Conservation (phyloP, 1,140 invertebrate species). For the Drosophila subpulchrella region DNA sequence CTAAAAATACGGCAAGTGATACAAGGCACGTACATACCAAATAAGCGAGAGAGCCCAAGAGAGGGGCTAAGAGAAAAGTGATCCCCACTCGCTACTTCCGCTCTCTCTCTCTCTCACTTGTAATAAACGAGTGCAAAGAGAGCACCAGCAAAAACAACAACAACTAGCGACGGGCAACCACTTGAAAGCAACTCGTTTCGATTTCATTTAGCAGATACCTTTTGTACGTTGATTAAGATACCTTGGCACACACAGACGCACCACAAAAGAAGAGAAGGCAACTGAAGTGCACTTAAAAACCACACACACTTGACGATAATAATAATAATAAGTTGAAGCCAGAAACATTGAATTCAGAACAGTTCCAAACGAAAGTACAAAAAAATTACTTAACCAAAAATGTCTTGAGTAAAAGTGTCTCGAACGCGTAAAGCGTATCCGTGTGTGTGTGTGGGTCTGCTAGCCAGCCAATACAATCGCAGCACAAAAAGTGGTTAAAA, state of each 20-base stretch:
- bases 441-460: slow-evolving; percentile 15
- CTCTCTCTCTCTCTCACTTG: slow-evolving; percentile 47
- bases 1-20: slow-evolving; percentile 61
- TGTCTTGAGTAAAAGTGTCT: slow-evolving; percentile 73
- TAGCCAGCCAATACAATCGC: slow-evolving; percentile 33
- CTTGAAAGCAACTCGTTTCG: slow-evolving; percentile 84
- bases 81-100: slow-evolving; percentile 64
- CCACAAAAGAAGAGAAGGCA: slow-evolving; percentile 60
- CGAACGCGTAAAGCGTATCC: slow-evolving; percentile 60
- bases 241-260: slow-evolving; percentile 69
- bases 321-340: not conserved
- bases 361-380: slow-evolving; percentile 49
- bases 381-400: slow-evolving; percentile 59
- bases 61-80: slow-evolving; percentile 36
- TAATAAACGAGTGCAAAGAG: slow-evolving; percentile 73
- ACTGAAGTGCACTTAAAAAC: slow-evolving; percentile 42
- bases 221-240: slow-evolving; percentile 84
- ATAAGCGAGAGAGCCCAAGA: slow-evolving; percentile 52
- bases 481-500: slow-evolving; percentile 66
- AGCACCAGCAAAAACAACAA: slow-evolving; percentile 38
- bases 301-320: slow-evolving; percentile 10
- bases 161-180: slow-evolving; percentile 71
- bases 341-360: slow-evolving; percentile 23
- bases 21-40: slow-evolving; percentile 75
- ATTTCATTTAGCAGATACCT: slow-evolving; percentile 84